These are phyloP conservation scores for Mimas tiliae DNA, from an alignment of 2,888 invertebrate genomes.

Conservation along the genomic window DNA sequence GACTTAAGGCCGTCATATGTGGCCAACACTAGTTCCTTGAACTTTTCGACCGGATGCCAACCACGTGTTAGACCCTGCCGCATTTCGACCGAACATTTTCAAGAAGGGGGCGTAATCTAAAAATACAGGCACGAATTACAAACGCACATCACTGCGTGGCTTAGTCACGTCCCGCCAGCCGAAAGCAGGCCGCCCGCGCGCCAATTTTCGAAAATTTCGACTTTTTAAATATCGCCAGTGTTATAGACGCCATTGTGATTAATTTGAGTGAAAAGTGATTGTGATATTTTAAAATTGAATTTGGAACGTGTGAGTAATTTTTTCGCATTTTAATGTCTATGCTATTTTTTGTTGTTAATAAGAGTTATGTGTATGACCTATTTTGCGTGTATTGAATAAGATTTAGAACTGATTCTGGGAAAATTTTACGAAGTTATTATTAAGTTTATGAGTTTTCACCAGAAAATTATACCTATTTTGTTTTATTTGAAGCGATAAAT, in stretches of 20 bases:
- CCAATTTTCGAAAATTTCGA: slow-evolving; percentile 45
- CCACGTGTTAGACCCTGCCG: slow-evolving; percentile 60
- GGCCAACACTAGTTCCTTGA: slow-evolving; percentile 48
- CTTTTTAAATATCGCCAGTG: slow-evolving; percentile 44
- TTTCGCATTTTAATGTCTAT: not conserved
- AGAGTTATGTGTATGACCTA: slow-evolving; percentile 11
- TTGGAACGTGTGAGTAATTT: slow-evolving; percentile 23
- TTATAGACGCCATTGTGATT: slow-evolving; percentile 30
- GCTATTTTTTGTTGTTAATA: slow-evolving; percentile 9
- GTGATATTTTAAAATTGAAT: slow-evolving; percentile 12
- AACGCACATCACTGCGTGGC: slow-evolving; percentile 58
- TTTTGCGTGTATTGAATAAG: slow-evolving; percentile 6
- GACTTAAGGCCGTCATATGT: not conserved
- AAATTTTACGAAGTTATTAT: slow-evolving; percentile 6
- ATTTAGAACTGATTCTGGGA: slow-evolving; percentile 6
- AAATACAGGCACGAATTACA: slow-evolving; percentile 69
- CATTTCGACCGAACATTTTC: slow-evolving; percentile 55
- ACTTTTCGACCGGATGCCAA: slow-evolving; percentile 65
- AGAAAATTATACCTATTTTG: not conserved
- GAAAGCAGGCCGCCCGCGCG: slow-evolving; percentile 48
- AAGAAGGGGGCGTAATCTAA: slow-evolving; percentile 82
- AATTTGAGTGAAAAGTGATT: slow-evolving; percentile 18
- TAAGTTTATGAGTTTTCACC: slow-evolving; percentile 4
- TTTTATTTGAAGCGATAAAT: not conserved
- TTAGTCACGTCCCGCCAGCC: slow-evolving; percentile 69